Base-by-base conservation (phyloP, 53 echinoderm and acorn worm genomes). In the Mesocentrotus franciscanus region DNA sequence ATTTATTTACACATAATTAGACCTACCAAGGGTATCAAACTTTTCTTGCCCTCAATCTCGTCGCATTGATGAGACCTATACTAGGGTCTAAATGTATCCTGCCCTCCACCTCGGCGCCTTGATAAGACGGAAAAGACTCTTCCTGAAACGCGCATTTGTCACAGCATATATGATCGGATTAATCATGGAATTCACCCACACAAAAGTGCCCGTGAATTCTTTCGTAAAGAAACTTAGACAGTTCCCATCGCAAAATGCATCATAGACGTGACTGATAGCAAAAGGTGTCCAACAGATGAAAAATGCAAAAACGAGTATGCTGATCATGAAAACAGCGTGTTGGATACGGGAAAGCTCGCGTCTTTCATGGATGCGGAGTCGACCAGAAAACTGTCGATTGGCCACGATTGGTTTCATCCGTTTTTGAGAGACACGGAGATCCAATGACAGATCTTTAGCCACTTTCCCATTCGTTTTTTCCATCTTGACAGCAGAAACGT, bases 91-190 rank as follows among this genome's bases (percentile, higher is more conserved):
- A 18, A 15, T 68, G 0, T 22, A 68, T 18, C 8, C 68, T 68
- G 18, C 8, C 68, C 24, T 68, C 22, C 24, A 5, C 24, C 4
- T 22, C 61, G 68, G 24, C 22, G 20, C 68, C 68, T 24, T 68
- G 76, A 30, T 76, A 14, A 87, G 56, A 8, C 87, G 87, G 58
- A 87, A 10, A 58, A 87, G 58, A 90, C 66, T 91, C 91, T 91
- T 91, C n/a, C 91, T 20, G 39, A 91, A 91, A 11, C 91, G 64
- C 5, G 70, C 68, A 15, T 64, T 91, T 14, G 91, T 91, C 8
- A 39, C 92, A 55, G 72, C 56, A 57, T 74, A 92, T 8, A 92
- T n/a, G 20, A 92, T 56, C 20, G 92, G 92, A 75, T 72, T 74
- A 4, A 92, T 75, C 20, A 14, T 66, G 1, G 91, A 91, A 66